Evolutionary conservation across 2,797 vertebrate species (phyloP).

Genomic region (Mareca strepera): DNA sequence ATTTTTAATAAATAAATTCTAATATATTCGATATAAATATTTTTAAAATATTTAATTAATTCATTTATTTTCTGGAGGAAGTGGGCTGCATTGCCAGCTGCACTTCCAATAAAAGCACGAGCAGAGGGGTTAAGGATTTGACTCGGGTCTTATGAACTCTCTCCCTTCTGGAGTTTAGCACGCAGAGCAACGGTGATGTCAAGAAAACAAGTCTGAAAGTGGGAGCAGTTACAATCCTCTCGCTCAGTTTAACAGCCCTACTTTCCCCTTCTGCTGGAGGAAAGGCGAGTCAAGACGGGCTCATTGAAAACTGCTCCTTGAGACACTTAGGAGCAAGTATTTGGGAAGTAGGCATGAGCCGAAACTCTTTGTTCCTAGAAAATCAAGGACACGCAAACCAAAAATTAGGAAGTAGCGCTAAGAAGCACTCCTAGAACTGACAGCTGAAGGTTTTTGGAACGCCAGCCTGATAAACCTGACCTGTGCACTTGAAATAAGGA

Average conservation of each 20-base stretch:
- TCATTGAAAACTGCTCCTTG: neutral
- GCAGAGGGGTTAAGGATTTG: neutral
- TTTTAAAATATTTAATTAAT: fast-evolving
- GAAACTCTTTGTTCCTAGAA: neutral
- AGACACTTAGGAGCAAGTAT: neutral
- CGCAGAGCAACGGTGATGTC: neutral
- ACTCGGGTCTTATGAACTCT: neutral
- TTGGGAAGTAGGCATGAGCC: neutral
- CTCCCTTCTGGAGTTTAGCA: neutral
- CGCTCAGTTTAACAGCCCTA: neutral
- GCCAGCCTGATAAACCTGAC: neutral
- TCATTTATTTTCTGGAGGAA: neutral
- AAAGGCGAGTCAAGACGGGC: neutral
- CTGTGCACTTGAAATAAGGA: neutral
- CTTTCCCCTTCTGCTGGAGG: neutral
- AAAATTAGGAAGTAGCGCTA: neutral
- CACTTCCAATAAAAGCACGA: neutral
- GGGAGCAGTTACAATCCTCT: neutral
- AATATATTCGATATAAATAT: too few species aligned
- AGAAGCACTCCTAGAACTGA: neutral
- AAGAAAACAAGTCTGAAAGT: neutral
- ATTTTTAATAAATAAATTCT: too few species aligned
- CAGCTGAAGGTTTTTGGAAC: neutral
- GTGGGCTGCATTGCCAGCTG: neutral
- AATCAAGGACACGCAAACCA: neutral